Base-by-base conservation (phyloP, 2,113 vertebrate species). In the Cinclus cinclus region DNA sequence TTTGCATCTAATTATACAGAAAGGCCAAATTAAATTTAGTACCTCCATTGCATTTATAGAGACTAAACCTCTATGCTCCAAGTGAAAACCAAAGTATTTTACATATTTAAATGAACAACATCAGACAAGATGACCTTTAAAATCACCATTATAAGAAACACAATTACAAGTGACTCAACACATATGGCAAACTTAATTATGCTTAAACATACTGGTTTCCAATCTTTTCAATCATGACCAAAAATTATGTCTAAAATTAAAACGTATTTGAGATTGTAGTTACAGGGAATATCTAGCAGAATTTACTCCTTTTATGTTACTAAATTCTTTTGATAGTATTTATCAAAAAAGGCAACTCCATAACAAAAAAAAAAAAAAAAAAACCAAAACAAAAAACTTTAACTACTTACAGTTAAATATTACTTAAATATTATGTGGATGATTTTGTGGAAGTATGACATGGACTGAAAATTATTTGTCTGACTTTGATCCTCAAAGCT, bases 101-200 rank as follows among this genome's bases (percentile, higher is more conserved):
- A 83, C 41, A 55, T 59, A 81, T 79, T 74, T 89, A 94, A 90
- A 73, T 59, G 65, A 90, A 86, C 21, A 90, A 12, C 62, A 83
- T 20, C 76, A 89, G 88, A 94, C 78, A 94, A 95, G 71, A 94
- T 82, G 95, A 95, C 96, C 97, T 96, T 96, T 95, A 92, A 94
- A 91, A 94, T 87, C 92, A 95, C 84, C 77, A 53, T 90, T 92
- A 74, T 41, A 83, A 90, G 83, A 84, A 96, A 82, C 73, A 95
- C 88, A 95, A 96, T 78, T 94, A 86, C 88, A 92, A 95, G 86
- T 88, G 83, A 95, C 90, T 97, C 68, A 94, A 97, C 87, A 95
- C 87, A 95, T 79, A 94, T 30, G 78, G 91, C 41, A 95, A 95
- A 96, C 63, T 89, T 96, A 96, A 96, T 93, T 95, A 95, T 33